These are phyloP conservation scores for Anoura caudifer DNA, from an alignment of 2,113 vertebrate species.

Conservation along the genomic window DNA sequence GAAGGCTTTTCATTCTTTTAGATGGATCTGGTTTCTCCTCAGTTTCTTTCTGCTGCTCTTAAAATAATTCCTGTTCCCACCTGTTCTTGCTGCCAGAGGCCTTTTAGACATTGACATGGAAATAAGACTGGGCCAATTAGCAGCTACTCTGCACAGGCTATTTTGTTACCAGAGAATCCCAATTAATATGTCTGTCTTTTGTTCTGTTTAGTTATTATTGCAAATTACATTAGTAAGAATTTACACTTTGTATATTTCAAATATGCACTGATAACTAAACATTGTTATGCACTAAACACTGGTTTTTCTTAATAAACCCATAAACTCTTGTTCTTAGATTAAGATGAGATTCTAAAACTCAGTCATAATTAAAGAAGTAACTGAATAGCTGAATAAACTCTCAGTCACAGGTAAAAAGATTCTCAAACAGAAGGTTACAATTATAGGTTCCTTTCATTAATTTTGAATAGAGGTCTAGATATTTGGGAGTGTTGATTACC, in stretches of 20 bases:
- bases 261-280: not conserved
- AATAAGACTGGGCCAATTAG: constrained; percentile 11
- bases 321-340: not conserved
- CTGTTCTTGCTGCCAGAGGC: not conserved
- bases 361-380: not conserved
- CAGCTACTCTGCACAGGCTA: not conserved
- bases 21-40: not conserved
- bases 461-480: not conserved
- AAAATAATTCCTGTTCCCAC: constrained; percentile 29
- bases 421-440: not conserved
- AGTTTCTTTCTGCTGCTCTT: constrained; percentile 9
- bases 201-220: not conserved
- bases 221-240: constrained; percentile 15
- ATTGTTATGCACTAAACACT: not conserved
- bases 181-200: constrained; percentile 14
- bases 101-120: constrained; percentile 7
- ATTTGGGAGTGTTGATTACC: not conserved
- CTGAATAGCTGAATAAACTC: not conserved
- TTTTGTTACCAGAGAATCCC: constrained; percentile 18
- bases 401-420: not conserved
- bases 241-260: not conserved
- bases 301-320: not conserved
- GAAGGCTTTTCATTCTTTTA: constrained; percentile 2
- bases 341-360: not conserved
- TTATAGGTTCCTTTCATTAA: not conserved